phyloP scores from a whole-genome alignment of 2,113 vertebrate species.

The Diphyllodes magnificus region DNA sequence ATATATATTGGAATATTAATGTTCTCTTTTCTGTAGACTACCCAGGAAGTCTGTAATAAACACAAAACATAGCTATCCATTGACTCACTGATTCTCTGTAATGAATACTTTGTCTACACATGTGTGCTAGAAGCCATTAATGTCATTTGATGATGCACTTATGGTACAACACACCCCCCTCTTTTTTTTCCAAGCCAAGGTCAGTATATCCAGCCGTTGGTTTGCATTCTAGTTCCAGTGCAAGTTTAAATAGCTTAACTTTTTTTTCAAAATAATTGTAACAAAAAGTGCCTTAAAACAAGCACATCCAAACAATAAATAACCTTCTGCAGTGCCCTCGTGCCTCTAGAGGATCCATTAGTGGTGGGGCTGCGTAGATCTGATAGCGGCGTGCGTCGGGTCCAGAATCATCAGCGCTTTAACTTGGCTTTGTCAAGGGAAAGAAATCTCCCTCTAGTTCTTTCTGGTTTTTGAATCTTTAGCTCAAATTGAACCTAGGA shows the following conservation, averaged over 20 bases:
- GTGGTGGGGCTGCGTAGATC: neutral
- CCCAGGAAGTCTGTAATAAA: constrained; percentile 47
- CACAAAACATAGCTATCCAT: constrained; percentile 27
- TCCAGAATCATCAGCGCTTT: neutral
- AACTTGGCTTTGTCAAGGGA: neutral
- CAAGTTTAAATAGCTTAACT: neutral
- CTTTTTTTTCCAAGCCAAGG: neutral
- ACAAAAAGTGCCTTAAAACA: neutral
- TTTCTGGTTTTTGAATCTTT: neutral
- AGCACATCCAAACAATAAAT: neutral
- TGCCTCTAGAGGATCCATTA: neutral
- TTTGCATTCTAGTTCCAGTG: neutral
- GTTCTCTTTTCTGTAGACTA: constrained; percentile 2
- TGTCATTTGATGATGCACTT: neutral
- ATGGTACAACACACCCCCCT: neutral
- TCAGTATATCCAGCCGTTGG: neutral
- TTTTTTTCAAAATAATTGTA: neutral
- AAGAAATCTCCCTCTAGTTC: neutral
- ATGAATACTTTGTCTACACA: neutral
- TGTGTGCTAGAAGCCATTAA: neutral
- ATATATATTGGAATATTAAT: neutral
- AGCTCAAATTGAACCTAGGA: neutral
- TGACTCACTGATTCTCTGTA: constrained; percentile 29
- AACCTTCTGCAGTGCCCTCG: neutral
- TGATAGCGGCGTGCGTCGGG: fast-evolving